A percentile compares a stretch with the other conserved stretches of the same genome.
Conservation (phyloP, 2,888 invertebrate genomes). For the Epirrita christyi region DNA sequence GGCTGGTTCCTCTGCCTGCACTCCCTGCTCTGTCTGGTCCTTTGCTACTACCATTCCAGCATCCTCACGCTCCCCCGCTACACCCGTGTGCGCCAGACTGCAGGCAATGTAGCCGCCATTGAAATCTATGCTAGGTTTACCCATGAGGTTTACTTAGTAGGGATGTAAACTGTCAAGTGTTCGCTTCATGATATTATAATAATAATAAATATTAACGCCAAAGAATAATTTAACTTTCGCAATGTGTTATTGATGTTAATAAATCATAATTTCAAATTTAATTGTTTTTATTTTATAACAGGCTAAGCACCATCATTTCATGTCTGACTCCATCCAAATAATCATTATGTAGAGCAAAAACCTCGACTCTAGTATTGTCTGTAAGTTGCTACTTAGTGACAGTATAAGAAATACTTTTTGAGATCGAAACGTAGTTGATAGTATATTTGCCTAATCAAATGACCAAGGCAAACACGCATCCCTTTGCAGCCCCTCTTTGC, state of each 20-base stretch:
- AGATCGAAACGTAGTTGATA: not conserved
- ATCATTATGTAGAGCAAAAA: not conserved
- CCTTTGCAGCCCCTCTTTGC: conserved; percentile 41
- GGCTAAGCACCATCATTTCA: no score
- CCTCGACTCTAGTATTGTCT: not conserved
- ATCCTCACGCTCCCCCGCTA: conserved; percentile 60
- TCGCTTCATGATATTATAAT: conserved; percentile 19
- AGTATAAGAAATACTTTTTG: not conserved
- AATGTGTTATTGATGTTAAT: conserved; percentile 36
- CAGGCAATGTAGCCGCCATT: conserved; percentile 74
- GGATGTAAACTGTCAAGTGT: not conserved
- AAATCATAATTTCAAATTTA: conserved; percentile 12
- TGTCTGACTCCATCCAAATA: not conserved
- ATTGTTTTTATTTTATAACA: not conserved
- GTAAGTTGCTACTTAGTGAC: no score
- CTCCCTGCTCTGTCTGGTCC: conserved; percentile 71
- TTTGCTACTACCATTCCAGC: conserved; percentile 71
- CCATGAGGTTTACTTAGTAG: not conserved
- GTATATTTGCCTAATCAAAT: conserved; percentile 32
- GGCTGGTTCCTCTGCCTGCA: conserved; percentile 77
- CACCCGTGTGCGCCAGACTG: conserved; percentile 77
- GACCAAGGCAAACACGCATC: conserved; percentile 44
- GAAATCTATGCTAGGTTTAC: conserved; percentile 19
- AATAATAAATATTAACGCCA: no score
- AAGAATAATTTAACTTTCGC: conserved; percentile 37